Evolutionary conservation across 2,888 invertebrate genomes (phyloP), one percentile per base, ranked within the genome.

Genomic region (Drosophila longiperda): DNA sequence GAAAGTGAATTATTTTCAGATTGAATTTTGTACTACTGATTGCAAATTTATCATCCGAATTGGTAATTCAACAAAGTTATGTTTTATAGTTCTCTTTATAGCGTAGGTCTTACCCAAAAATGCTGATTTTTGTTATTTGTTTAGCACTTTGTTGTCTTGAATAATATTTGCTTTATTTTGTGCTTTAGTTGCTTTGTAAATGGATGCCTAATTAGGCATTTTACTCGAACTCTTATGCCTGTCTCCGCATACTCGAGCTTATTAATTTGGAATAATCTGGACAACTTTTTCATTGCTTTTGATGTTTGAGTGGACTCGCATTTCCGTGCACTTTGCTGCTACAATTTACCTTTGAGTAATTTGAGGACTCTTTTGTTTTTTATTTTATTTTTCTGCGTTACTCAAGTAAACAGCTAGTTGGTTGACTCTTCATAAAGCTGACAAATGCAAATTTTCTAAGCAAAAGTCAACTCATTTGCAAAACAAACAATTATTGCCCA

Each of bases 391-490:
- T 38, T 5, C 17, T 42, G 20, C 40, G 32, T 17, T 42, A 29
- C 7, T 45, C 53, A 20, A 57, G 70, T 59, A 69, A 79, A 79
- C 75, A 74, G 61, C 62, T 75, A 55, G 52, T 52, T 62, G 60
- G 77, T 75, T 71, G 66, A 71, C 15, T 45, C 23, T 66, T 69
- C 42, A 53, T 57, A 61, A 62, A 71, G 71, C 66, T 60, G 66
- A 57, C 75, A 63, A 72, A 76, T 80, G 78, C 65, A 76, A 76
- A 76, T 76, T 60, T 52, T 49, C 38, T 54, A 40, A 66, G 66
- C 59, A 66, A 49, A 68, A 66, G 80, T 65, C 77, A 68, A 57
- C 62, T 73, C 66, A 66, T 68, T 54, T 54, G 50, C 66, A 60
- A 65, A 7, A 54, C 62, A 78, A 78, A 80, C 77, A 78, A 66